Base-by-base conservation (phyloP, 2,888 invertebrate genomes). In the Salticus scenicus region DNA sequence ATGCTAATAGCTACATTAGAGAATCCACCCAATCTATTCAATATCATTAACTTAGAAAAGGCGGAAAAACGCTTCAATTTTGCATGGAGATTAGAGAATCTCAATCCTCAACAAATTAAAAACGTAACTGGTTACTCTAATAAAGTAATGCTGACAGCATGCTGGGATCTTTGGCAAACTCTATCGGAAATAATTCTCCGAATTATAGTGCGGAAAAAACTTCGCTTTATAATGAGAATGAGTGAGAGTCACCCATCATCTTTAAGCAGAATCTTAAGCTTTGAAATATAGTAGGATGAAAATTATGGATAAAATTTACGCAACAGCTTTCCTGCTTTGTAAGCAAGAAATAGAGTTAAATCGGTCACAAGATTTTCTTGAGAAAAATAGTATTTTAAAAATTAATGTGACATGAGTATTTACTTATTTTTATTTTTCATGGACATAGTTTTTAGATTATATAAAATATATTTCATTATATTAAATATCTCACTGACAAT, bases 101-200 rank as follows among this genome's bases (percentile, higher is more conserved):
- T 24, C 57, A 57, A 57, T 4, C 24, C 24, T 57, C 57, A 57
- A 17, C 57, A 57, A 57, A 57, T 57, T 57, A 57, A 57, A 47
- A 57, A 57, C 57, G 1, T 24, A 24, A 57, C 24, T 57, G 20
- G 57, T 5, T 7, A 17, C 57, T 57, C 24, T 57, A 57, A 24
- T 57, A 8, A 24, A 17, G 47, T 47, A 17, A 12, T n/a, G 47
- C 10, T 47, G n/a, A 47, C 47, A 47, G n/a, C n/a, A 37, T 37
- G 47, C 47, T n/a, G 47, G 47, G 17, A n/a, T 7, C 2, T 7
- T 17, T 17, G 47, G 2, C 10, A n/a, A 17, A 12, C 10, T 17
- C 47, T 47, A 17, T 12, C 17, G 17, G 47, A 5, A 17, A n/a
- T 12, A n/a, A 17, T 17, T 10, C 17, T 5, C 2, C 10, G 17